Base-by-base conservation (phyloP, 2,797 vertebrate species). In the Sebastes kiyomatsui region DNA sequence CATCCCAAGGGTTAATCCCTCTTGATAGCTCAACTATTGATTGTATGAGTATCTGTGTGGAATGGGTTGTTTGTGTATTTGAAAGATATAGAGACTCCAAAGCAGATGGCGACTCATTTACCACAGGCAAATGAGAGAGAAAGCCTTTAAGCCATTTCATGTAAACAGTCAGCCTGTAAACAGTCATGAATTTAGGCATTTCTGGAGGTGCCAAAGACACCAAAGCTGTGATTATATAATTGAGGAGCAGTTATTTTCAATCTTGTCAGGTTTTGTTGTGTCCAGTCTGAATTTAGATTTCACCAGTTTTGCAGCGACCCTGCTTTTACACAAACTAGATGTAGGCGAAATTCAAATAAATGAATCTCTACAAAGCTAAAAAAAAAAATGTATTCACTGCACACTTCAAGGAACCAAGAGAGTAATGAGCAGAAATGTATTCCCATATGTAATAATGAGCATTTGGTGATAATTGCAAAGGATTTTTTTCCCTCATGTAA, bases 71-170 rank as follows among this genome's bases (percentile, higher is more conserved):
- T 81, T 82, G 28, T 82, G 67, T 64, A 55, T 75, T 75, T 85
- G 54, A 73, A 69, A 83, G 58, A 72, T 85, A 89, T 66, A 83
- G 59, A 74, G 42, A 83, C 65, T 86, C 78, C 65, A 82, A 83
- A 86, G 67, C 90, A 90, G 83, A 87, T 86, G 84, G 78, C 77
- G 73, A 79, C 75, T 90, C 80, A 80, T 93, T 90, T 88, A 87
- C 83, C 61, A 76, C 32, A 75, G 65, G 82, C 46, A 92, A 92
- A 91, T 5, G 32, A 80, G 59, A 87, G 69, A 81, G 67, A 87
- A 84, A 88, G 66, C 83, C 84, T 86, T 85, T 81, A 86, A 91
- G 85, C 83, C 60, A 81, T 90, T 89, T 79, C 82, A 83, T 86
- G 82, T 88, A 83, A 88, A 77, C 79, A 83, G 65, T 67, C 71